These are phyloP conservation scores for Galago senegalensis DNA, from an alignment of 2,797 vertebrate species.

Conservation along the genomic window DNA sequence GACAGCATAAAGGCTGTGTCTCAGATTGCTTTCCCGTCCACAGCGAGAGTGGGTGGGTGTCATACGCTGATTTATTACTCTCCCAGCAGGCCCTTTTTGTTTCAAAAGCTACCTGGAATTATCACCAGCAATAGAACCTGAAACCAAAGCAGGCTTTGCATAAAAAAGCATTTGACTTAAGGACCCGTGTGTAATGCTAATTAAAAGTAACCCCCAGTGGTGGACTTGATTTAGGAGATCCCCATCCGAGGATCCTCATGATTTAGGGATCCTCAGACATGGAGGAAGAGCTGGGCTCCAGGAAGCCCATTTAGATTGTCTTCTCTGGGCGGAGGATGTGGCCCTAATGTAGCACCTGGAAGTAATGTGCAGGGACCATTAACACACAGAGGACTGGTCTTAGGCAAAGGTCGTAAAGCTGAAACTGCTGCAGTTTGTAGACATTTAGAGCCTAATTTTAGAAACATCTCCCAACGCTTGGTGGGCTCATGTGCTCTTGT, in stretches of 20 bases:
- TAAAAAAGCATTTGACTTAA: constrained; percentile 75
- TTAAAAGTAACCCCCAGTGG: constrained; percentile 75
- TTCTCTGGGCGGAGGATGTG: constrained; percentile 9
- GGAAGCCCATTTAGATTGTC: not conserved
- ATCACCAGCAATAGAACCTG: constrained; percentile 57
- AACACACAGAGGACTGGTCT: constrained; percentile 75
- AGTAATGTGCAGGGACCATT: constrained; percentile 74
- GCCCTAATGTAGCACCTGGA: constrained; percentile 76
- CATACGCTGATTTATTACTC: constrained; percentile 90
- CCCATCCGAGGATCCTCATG: not conserved
- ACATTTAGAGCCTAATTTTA: constrained; percentile 86
- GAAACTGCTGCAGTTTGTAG: constrained; percentile 62
- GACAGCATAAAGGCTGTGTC: constrained; percentile 77
- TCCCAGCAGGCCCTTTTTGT: constrained; percentile 86
- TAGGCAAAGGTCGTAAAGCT: constrained; percentile 69
- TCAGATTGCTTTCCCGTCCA: constrained; percentile 81
- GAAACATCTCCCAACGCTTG: constrained; percentile 80
- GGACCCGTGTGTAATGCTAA: constrained; percentile 54
- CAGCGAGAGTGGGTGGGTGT: constrained; percentile 80
- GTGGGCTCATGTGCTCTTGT: constrained; percentile 78
- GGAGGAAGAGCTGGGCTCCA: rapidly evolving
- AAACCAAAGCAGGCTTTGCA: constrained; percentile 80
- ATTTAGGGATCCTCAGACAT: not conserved
- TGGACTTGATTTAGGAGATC: constrained; percentile 57
- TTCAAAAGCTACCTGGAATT: constrained; percentile 86